Evolutionary conservation across 2,113 vertebrate genomes (phyloP), one percentile per base, ranked within the genome.

Genomic region (Naja naja): DNA sequence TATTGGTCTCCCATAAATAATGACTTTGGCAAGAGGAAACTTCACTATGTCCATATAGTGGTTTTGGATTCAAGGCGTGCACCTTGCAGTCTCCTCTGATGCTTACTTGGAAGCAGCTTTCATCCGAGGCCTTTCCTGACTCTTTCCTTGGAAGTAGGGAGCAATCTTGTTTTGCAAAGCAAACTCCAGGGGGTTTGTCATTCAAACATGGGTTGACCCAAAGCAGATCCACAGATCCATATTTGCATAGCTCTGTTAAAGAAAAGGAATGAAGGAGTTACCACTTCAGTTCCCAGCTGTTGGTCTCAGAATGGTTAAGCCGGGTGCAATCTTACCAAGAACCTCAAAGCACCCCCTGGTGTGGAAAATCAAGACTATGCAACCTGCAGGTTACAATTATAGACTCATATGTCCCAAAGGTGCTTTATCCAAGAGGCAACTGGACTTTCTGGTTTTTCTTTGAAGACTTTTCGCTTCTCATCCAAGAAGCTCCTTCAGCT

Each of bases 321-420:
- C 27, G 1, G 58, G 90, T 16, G 1, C 27, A 20, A 12, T 91
- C 89, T 89, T 55, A 90, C 9, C 0, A 22, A 91, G n/a, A 56
- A 56, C 60, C 43, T 91, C 74, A 93, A 16, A 94, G 87, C 60
- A 11, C 87, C 90, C 88, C 25, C 92, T 94, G 0, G 0, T 56
- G 88, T 0, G 0, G 69, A 34, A 4, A 93, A 88, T 0, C 0
- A 88, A 81, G 54, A 87, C 23, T 86, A 95, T 5, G 0, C 93
- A 90, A 30, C 16, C 30, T 87, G 91, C 56, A 64, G 30, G 20
- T 52, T 14, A 47, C 87, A 6, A 45, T 47, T 11, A 47, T 23
- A 49, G 45, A 87, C 11, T 49, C 43, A 22, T 86, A 49, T 23
- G 23, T 27, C 18, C 18, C 54, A 55, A 55, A 55, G 54, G 12